phyloP scores from a whole-genome alignment of 2,888 invertebrate species.

The Hylaea fasciaria region DNA sequence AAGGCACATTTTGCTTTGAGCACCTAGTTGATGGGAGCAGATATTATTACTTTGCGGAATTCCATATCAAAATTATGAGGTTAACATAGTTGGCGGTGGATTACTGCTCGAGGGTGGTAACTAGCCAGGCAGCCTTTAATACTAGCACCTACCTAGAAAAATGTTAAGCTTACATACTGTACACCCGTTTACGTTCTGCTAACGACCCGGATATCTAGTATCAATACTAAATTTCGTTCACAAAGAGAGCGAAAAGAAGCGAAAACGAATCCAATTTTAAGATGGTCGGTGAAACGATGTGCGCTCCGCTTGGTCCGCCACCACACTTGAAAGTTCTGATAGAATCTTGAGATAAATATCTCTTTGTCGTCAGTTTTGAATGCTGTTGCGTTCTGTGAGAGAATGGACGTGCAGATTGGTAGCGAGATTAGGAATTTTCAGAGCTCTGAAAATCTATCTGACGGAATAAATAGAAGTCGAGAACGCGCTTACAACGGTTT shows the following conservation, averaged over 20 bases:
- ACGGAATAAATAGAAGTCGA: not conserved
- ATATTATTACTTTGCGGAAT: too few species aligned
- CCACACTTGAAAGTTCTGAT: slow-evolving; percentile 28
- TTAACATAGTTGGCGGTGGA: too few species aligned
- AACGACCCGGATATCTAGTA: slow-evolving; percentile 64
- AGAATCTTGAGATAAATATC: slow-evolving; percentile 36
- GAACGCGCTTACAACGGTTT: not conserved
- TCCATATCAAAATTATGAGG: too few species aligned
- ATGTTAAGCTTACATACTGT: slow-evolving; percentile 5
- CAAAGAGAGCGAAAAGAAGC: slow-evolving; percentile 55
- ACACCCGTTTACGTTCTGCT: slow-evolving; percentile 24
- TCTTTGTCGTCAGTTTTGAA: slow-evolving; percentile 38
- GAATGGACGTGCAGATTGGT: slow-evolving; percentile 20
- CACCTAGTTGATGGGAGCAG: too few species aligned
- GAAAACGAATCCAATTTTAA: slow-evolving; percentile 68
- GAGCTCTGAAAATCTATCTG: slow-evolving; percentile 2
- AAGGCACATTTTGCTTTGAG: too few species aligned
- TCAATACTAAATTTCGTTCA: slow-evolving; percentile 64
- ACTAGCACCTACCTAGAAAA: too few species aligned
- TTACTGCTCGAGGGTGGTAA: too few species aligned
- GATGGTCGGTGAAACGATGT: slow-evolving; percentile 55
- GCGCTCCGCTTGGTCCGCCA: slow-evolving; percentile 49
- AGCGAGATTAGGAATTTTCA: slow-evolving; percentile 19
- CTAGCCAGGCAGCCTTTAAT: too few species aligned
- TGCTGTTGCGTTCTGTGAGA: slow-evolving; percentile 27